Evolutionary conservation across 2,113 vertebrate genomes (phyloP).

Genomic region (Furnarius figulus): DNA sequence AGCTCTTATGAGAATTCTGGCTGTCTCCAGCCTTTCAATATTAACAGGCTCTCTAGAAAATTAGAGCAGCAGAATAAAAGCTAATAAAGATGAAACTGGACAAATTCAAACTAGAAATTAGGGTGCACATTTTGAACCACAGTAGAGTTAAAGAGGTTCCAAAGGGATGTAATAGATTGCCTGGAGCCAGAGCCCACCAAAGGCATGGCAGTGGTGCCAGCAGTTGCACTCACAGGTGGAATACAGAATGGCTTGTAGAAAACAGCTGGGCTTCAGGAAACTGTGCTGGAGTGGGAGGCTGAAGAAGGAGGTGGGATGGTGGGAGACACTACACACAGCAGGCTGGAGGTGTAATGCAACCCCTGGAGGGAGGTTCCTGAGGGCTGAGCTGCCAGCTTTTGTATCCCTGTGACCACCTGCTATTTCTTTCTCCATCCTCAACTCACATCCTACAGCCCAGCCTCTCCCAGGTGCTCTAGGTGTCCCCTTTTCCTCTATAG

Average conservation of each 20-base stretch:
- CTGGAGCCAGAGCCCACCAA: fast-evolving
- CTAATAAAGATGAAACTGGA: slow-evolving; percentile 35
- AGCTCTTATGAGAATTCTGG: background rate
- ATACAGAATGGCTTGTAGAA: background rate
- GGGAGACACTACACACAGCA: fast-evolving
- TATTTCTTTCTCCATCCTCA: background rate
- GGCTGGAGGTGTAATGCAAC: background rate
- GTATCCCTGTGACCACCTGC: background rate
- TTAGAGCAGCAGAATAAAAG: slow-evolving; percentile 7
- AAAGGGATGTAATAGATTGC: background rate
- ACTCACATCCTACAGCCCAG: background rate
- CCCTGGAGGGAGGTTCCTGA: background rate
- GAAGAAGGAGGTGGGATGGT: background rate
- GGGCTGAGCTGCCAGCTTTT: background rate
- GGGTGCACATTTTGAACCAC: background rate
- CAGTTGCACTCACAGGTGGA: fast-evolving
- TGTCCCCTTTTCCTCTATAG: background rate
- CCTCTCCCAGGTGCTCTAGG: background rate
- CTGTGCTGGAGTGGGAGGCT: background rate
- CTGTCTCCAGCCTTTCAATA: slow-evolving; percentile 19
- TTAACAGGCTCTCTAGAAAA: slow-evolving; percentile 29
- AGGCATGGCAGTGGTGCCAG: fast-evolving
- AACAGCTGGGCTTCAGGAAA: background rate
- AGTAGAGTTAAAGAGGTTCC: background rate
- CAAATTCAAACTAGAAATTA: slow-evolving; percentile 31